Evolutionary conservation across 2,888 invertebrate species (phyloP), one percentile per base, ranked within the genome.

Genomic region (Elaeidobius kamerunicus): DNA sequence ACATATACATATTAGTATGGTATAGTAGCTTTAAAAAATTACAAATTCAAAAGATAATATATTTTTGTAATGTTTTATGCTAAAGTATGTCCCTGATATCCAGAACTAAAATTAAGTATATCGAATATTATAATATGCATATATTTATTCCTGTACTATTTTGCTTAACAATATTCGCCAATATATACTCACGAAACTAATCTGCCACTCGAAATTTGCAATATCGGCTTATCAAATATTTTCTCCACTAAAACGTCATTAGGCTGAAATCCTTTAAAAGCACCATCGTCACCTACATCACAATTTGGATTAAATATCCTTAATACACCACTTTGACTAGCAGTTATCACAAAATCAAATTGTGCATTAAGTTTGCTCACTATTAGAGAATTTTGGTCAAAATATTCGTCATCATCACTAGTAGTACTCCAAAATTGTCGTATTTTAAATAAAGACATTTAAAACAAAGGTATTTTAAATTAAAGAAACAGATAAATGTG

Each of bases 371-470:
- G 69, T 32, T 73, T 73, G 1, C 74, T 72, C 30, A 76, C 72
- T 52, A 76, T 59, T 58, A 80, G 64, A 16, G 75, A 78, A 61
- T 74, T 74, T 58, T 75, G 73, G 65, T 79, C 79, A 57, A 74
- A 72, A 60, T 75, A 74, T 68, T 84, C 85, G 34, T 79, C 76
- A 39, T 75, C 74, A 14, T 83, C 84, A 65, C 85, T 86, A 43
- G 81, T 78, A 11, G 86, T 84, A 14, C 84, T 80, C 94, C 96
- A 97, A 84, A 91, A 91, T 64, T 88, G 87, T 66, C 90, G 83
- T 7, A 88, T 82, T 78, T 91, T 93, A 69, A 97, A 97, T 64
- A 97, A 76, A 2, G 96, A 96, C 97, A 97, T 97, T 44, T 19
- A 7, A 17, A 39, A 18, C 39, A 39, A 3, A 20, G 11, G 12